Evolutionary conservation across 2,113 vertebrate genomes (phyloP).

Genomic region (Clarias magur): DNA sequence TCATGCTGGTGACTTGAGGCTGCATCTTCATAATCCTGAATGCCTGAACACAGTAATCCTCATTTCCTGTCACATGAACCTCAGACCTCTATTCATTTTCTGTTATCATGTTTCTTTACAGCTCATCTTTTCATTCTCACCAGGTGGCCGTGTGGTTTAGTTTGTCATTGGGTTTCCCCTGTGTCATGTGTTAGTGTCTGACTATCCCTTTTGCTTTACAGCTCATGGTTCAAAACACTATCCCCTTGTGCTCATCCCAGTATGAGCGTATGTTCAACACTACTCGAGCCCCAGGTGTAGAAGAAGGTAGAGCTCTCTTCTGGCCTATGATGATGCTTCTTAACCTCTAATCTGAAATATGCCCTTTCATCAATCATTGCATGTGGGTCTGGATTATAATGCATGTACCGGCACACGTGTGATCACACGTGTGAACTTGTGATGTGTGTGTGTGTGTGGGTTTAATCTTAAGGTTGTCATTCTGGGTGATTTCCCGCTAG

Average conservation of each 20-base stretch:
- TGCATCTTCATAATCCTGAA: constrained; percentile 5
- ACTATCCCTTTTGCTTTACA: constrained; percentile 75
- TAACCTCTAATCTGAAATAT: constrained; percentile 47
- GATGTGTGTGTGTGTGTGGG: not conserved
- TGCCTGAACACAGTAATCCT: constrained; percentile 7
- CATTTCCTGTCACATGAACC: constrained; percentile 51
- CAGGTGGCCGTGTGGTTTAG: constrained; percentile 34
- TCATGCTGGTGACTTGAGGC: constrained; percentile 35
- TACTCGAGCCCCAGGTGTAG: constrained; percentile 87
- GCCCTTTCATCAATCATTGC: not conserved
- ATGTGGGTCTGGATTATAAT: constrained; percentile 24
- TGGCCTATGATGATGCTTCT: constrained; percentile 31
- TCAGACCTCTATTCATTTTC: not conserved
- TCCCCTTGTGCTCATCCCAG: constrained; percentile 98
- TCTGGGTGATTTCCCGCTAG: not conserved
- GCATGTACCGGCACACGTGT: constrained; percentile 9
- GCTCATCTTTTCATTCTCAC: constrained; percentile 40
- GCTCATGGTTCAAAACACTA: constrained; percentile 85
- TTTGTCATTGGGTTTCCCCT: constrained; percentile 50
- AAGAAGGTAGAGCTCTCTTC: constrained; percentile 83
- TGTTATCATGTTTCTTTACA: constrained; percentile 22
- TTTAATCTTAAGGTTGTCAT: not conserved
- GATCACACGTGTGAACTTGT: not conserved
- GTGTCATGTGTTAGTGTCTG: constrained; percentile 68
- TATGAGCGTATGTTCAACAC: constrained; percentile 96